Conservation (phyloP, 92 coral and sea anemone genomes). For the Phenganax marumi region DNA sequence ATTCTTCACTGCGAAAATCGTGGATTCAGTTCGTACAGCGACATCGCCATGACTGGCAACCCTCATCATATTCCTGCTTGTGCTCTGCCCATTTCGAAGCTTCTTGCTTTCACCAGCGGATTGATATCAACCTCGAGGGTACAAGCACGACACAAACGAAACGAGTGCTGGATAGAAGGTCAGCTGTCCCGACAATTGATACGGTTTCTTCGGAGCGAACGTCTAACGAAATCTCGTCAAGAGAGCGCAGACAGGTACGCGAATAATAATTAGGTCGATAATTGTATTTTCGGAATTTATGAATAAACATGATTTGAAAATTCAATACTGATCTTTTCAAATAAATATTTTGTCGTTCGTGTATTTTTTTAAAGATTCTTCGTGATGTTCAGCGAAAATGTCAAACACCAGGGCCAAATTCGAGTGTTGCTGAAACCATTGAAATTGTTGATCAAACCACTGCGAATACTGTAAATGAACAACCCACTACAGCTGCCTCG, state of each 20-base stretch:
- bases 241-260: conserved; percentile 33
- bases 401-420: conserved; percentile 1
- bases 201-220: conserved; percentile 36
- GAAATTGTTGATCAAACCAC: conserved; percentile 27
- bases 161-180: conserved; percentile 28
- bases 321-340: conserved; percentile 4
- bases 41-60: conserved; percentile 33
- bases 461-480: neutral
- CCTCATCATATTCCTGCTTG: conserved; percentile 29
- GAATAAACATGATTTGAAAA: neutral
- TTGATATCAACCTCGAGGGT: conserved; percentile 22
- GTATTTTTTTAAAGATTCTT: neutral
- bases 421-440: neutral
- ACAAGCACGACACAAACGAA: conserved; percentile 31
- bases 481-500: conserved; percentile 19
- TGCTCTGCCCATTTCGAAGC: conserved; percentile 33
- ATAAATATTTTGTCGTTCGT: conserved; percentile 11
- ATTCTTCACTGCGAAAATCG: conserved; percentile 32
- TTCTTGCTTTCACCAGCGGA: conserved; percentile 19
- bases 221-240: conserved; percentile 25
- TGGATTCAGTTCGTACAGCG: conserved; percentile 33
- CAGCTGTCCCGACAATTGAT: conserved; percentile 27
- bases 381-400: conserved; percentile 26
- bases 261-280: conserved; percentile 18
- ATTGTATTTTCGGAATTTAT: neutral